phyloP scores from a whole-genome alignment of 2,113 vertebrate species.

The Pangasianodon gigas region DNA sequence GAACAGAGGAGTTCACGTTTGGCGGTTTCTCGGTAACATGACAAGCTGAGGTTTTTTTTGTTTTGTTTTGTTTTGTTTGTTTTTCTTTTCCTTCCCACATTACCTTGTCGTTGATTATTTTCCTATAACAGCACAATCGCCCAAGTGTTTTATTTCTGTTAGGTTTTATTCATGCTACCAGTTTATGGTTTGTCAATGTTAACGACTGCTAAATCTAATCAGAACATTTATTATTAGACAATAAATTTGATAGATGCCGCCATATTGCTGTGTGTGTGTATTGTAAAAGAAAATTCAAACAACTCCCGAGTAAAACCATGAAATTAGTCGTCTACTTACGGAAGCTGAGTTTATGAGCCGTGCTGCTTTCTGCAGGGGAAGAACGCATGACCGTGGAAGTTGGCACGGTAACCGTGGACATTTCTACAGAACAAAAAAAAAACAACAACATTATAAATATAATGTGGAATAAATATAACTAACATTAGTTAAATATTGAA shows the following conservation, averaged over 20 bases:
- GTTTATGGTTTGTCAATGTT: neutral
- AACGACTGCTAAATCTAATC: neutral
- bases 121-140: neutral
- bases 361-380: slow-evolving; percentile 72
- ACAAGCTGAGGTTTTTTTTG: too few species aligned
- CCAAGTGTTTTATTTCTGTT: neutral
- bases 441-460: neutral
- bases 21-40: too few species aligned
- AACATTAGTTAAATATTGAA: neutral
- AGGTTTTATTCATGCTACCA: neutral
- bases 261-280: neutral
- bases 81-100: neutral
- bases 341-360: slow-evolving; percentile 71
- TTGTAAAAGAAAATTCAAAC: neutral
- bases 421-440: slow-evolving; percentile 72
- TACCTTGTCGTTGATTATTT: neutral
- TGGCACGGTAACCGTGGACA: slow-evolving; percentile 79
- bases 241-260: neutral
- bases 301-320: neutral
- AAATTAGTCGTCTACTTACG: slow-evolving; percentile 57
- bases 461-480: too few species aligned
- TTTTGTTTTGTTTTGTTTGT: neutral
- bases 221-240: neutral
- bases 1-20: too few species aligned
- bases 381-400: slow-evolving; percentile 78